Evolutionary conservation across 2,797 vertebrate genomes (phyloP).

Genomic region (Halcyon leucocephala): DNA sequence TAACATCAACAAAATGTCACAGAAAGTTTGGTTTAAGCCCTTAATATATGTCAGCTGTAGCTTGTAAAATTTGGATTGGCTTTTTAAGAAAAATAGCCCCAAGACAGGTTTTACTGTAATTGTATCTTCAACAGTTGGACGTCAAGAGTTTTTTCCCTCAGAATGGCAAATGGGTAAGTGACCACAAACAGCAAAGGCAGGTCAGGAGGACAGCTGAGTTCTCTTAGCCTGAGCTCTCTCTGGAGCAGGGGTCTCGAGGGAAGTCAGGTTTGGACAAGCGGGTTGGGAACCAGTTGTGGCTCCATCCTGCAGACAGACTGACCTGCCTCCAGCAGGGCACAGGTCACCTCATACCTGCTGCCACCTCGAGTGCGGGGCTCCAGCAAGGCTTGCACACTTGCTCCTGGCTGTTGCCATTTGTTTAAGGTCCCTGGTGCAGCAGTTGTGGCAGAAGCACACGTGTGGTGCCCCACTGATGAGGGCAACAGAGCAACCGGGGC

Average conservation of each 20-base stretch:
- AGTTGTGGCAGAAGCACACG: accelerated
- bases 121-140: neutral
- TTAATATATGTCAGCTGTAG: slow-evolving; percentile 59
- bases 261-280: neutral
- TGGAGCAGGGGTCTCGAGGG: neutral
- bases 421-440: accelerated
- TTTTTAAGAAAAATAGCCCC: slow-evolving; percentile 55
- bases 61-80: slow-evolving; percentile 37
- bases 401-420: neutral
- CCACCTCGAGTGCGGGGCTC: neutral
- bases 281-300: neutral
- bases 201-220: neutral
- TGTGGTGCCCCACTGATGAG: neutral
- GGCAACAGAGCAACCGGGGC: neutral
- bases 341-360: neutral
- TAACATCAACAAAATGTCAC: slow-evolving; percentile 54
- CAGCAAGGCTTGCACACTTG: neutral
- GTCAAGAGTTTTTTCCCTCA: neutral
- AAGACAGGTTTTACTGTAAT: slow-evolving; percentile 30
- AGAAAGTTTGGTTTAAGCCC: slow-evolving; percentile 46
- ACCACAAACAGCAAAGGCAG: neutral
- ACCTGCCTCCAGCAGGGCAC: neutral
- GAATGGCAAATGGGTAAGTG: neutral
- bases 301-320: neutral
- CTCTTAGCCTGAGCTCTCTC: neutral